A percentile compares a stretch with the other conserved stretches of the same genome.
Conservation (phyloP, 2,113 vertebrate species). For the Symphodus melops region DNA sequence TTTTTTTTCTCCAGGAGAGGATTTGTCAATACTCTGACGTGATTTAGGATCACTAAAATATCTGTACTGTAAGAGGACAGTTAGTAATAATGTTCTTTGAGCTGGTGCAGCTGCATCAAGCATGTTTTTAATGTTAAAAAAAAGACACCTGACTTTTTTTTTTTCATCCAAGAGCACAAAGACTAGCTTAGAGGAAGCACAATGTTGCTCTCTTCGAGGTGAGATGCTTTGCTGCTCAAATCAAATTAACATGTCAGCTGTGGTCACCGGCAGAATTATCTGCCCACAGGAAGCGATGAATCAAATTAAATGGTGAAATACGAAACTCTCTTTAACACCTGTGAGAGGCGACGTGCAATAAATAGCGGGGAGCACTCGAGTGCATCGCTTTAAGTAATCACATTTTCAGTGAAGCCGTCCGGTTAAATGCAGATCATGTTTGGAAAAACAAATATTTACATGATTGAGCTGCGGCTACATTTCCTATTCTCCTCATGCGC, state of each 20-base stretch:
- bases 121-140: background rate
- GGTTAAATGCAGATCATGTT: background rate
- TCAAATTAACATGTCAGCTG: constrained; percentile 50
- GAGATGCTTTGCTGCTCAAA: constrained; percentile 23
- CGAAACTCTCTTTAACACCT: constrained; percentile 39
- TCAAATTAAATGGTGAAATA: constrained; percentile 52
- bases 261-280: constrained; percentile 41
- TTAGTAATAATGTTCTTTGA: background rate
- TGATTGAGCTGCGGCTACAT: background rate
- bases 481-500: too few relatives aligned
- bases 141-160: background rate
- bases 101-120: background rate
- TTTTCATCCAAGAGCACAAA: constrained; percentile 5
- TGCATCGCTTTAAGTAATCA: background rate
- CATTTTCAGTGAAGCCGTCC: background rate
- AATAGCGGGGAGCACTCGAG: background rate
- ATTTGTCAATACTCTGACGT: background rate
- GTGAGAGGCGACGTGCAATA: constrained; percentile 1
- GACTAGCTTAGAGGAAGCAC: background rate
- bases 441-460: background rate
- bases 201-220: background rate
- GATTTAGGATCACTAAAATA: background rate
- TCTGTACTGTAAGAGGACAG: background rate
- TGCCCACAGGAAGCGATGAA: constrained; percentile 45
- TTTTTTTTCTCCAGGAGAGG: background rate